Evolutionary conservation across 1,140 invertebrate genomes (phyloP), one percentile per base, ranked within the genome.

Genomic region (Cydia amplana): DNA sequence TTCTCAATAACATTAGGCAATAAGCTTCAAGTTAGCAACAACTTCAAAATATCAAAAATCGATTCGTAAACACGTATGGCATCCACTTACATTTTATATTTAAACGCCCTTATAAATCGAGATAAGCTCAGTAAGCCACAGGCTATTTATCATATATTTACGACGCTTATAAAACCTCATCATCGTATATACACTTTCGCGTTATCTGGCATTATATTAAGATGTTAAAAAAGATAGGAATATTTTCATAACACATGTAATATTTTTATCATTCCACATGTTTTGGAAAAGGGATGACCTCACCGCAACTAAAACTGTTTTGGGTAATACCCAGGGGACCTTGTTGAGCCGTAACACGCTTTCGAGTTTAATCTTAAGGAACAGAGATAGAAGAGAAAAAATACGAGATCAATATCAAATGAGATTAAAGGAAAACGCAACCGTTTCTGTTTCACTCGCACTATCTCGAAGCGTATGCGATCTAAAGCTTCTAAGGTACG

Each of bases 231-330:
- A 18, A 20, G 18, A 60, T 9, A 4, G 18, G 7, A 60, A 12
- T 60, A 7, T 12, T 60, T 40, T 70, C 23, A 7, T 32, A 36
- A 67, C 64, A 32, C 65, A 18, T n/a, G 65, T 70, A 36, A 70
- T 40, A 70, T 43, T 70, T 70, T 70, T 70, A 70, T 70, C 32
- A 70, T 70, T 70, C n/a, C n/a, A 70, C 65, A 70, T 70, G 32
- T 70, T 70, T 70, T 40, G 12, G 28, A 70, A 70, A 70, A 16
- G 32, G 65, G 65, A 70, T 40, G 14, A 16, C 65, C 65, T 43
- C 18, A 20, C 64, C 64, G 23, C 36, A 70, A 40, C 65, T 70
- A 43, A 70, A 70, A 40, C 28, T 40, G 32, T 70, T 70, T 32
- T 23, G 65, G 65, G 65, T 10, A 18, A 5, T 36, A 36, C 65